Conservation (phyloP, 2,888 invertebrate species). For the Microctonus brassicae region DNA sequence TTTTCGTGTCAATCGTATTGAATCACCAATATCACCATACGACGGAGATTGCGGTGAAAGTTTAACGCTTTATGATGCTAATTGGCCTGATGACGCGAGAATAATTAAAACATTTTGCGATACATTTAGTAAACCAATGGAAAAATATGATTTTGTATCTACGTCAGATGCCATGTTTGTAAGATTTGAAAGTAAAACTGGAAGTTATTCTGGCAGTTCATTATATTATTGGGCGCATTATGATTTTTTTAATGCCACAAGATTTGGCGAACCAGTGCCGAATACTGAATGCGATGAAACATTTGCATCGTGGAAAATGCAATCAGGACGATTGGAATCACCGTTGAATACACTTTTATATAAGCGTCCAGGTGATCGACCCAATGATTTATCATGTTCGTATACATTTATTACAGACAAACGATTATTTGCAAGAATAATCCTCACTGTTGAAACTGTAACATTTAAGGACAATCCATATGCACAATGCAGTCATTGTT, state of each 20-base stretch:
- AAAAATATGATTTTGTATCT: constrained; percentile 92
- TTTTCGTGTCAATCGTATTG: constrained; percentile 89
- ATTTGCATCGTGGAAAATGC: constrained; percentile 86
- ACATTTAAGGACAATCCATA: constrained; percentile 77
- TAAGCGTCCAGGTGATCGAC: constrained; percentile 80
- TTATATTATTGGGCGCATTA: constrained; percentile 95
- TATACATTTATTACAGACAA: constrained; percentile 89
- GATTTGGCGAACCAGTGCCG: constrained; percentile 85
- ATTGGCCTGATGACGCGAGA: constrained; percentile 88
- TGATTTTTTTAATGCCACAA: constrained; percentile 92
- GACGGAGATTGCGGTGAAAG: constrained; percentile 93
- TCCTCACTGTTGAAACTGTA: constrained; percentile 82
- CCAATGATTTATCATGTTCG: constrained; percentile 82
- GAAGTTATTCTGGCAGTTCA: constrained; percentile 93
- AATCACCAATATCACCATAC: constrained; percentile 87
- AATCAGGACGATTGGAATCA: constrained; percentile 82
- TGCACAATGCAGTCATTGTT: constrained; percentile 83
- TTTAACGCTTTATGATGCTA: constrained; percentile 89
- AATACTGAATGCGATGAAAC: constrained; percentile 87
- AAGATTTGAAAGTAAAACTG: constrained; percentile 91
- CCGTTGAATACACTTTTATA: constrained; percentile 90
- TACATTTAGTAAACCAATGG: constrained; percentile 92
- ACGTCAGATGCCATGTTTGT: constrained; percentile 89
- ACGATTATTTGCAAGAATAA: constrained; percentile 84
- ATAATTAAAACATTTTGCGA: constrained; percentile 96